phyloP scores from a whole-genome alignment of 2,113 vertebrate species.

The Centrocercus urophasianus region DNA sequence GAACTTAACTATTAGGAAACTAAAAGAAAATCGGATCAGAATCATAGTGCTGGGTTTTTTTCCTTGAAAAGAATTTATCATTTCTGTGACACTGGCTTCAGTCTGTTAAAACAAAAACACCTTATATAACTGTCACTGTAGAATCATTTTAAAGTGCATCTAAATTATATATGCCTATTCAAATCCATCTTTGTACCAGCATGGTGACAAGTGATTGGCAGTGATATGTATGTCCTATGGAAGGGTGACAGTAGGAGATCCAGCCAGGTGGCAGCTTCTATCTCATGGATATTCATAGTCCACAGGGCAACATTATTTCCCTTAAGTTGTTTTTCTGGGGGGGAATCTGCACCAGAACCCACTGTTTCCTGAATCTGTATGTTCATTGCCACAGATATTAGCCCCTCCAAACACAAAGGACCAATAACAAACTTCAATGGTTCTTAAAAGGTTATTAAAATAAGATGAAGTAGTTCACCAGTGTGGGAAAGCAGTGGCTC shows the following conservation, averaged over 20 bases:
- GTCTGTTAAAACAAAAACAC: not conserved
- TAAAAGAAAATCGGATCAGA: not conserved
- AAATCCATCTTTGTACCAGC: not conserved
- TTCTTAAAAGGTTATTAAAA: not conserved
- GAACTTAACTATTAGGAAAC: not conserved
- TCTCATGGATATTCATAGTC: accelerated
- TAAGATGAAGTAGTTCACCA: not conserved
- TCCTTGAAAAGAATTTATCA: not conserved
- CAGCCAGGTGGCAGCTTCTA: not conserved
- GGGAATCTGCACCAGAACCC: accelerated
- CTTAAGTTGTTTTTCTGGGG: not conserved
- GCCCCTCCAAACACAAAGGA: not conserved
- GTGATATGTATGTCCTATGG: accelerated
- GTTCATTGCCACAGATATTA: not conserved
- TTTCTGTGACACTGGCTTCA: not conserved
- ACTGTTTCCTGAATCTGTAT: not conserved
- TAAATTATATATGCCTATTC: not conserved
- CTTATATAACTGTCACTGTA: not conserved
- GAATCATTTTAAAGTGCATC: not conserved
- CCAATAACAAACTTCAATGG: not conserved
- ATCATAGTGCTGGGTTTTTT: not conserved
- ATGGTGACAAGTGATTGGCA: not conserved
- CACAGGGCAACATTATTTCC: not conserved
- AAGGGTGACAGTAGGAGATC: not conserved
- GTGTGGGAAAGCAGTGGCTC: not conserved